Evolutionary conservation across 2,888 invertebrate genomes (phyloP).

Genomic region (Hedya salicella): DNA sequence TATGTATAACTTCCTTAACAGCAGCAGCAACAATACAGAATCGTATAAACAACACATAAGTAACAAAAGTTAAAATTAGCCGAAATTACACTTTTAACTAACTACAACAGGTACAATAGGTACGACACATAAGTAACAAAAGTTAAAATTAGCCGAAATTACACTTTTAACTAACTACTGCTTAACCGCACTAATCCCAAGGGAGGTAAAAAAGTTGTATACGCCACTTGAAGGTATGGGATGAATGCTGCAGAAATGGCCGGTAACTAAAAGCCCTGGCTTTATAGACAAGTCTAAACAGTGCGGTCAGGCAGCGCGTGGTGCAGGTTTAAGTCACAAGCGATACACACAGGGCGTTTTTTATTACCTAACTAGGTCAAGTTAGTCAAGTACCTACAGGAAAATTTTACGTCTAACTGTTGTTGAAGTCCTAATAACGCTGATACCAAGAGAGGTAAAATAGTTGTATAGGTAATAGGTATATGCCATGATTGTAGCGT

Average conservation of each 20-base stretch:
- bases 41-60: not conserved
- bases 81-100: conserved; percentile 13
- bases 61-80: conserved; percentile 20
- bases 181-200: conserved; percentile 27
- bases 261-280: conserved; percentile 66
- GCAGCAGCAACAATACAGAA: too few relatives aligned
- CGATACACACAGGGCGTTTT: not conserved
- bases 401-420: too few relatives aligned
- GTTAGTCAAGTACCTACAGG: too few relatives aligned
- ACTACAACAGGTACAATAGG: conserved; percentile 8
- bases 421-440: too few relatives aligned
- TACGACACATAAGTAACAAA: not conserved
- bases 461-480: too few relatives aligned
- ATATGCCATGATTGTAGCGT: too few relatives aligned
- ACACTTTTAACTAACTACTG: conserved; percentile 22
- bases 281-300: conserved; percentile 59
- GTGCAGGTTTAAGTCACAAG: not conserved
- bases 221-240: conserved; percentile 45
- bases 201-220: conserved; percentile 33
- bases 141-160: conserved; percentile 23
- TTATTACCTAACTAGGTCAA: too few relatives aligned
- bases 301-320: conserved; percentile 48
- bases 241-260: conserved; percentile 57
- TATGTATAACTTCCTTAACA: too few relatives aligned
- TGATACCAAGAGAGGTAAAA: too few relatives aligned